phyloP scores from a whole-genome alignment of 2,797 vertebrate genomes.

The Selene dorsalis region DNA sequence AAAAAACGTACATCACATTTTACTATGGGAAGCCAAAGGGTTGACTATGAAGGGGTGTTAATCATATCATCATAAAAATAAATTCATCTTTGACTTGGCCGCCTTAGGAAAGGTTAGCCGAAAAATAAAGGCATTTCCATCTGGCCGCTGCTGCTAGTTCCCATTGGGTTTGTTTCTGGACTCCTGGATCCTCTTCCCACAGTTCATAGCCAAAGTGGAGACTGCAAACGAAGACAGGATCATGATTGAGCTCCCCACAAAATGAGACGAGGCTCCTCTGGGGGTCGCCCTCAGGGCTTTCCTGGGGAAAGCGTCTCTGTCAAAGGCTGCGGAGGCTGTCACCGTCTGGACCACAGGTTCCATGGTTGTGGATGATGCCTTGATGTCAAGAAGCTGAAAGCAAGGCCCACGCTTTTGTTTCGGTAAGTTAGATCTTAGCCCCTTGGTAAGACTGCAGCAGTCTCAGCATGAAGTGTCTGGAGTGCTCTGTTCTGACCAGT shows the following conservation, averaged over 20 bases:
- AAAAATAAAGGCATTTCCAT: conserved; percentile 30
- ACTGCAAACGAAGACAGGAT: conserved; percentile 82
- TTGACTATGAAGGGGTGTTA: not conserved
- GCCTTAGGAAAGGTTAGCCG: not conserved
- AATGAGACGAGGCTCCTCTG: conserved; percentile 82
- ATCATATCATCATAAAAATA: conserved; percentile 31
- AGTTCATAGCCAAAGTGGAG: conserved; percentile 84
- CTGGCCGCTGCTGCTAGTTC: conserved; percentile 34
- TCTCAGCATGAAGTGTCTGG: conserved; percentile 31
- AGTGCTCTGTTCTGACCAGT: not conserved
- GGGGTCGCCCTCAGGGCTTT: conserved; percentile 56
- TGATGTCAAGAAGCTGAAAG: conserved; percentile 2
- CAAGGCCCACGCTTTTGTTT: conserved; percentile 2
- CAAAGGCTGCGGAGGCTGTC: conserved; percentile 22
- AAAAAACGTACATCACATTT: not conserved
- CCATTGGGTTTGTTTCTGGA: conserved; percentile 65
- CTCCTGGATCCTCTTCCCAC: conserved; percentile 78
- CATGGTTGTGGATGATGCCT: conserved; percentile 60
- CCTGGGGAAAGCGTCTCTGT: conserved; percentile 58
- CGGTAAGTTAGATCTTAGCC: not conserved
- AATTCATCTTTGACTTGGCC: not conserved
- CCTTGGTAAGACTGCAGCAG: not conserved
- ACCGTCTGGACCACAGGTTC: conserved; percentile 59
- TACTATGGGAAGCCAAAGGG: conserved; percentile 16
- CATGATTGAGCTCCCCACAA: conserved; percentile 81